phyloP scores from a whole-genome alignment of 2,797 vertebrate genomes.

The Pipistrellus pygmaeus region DNA sequence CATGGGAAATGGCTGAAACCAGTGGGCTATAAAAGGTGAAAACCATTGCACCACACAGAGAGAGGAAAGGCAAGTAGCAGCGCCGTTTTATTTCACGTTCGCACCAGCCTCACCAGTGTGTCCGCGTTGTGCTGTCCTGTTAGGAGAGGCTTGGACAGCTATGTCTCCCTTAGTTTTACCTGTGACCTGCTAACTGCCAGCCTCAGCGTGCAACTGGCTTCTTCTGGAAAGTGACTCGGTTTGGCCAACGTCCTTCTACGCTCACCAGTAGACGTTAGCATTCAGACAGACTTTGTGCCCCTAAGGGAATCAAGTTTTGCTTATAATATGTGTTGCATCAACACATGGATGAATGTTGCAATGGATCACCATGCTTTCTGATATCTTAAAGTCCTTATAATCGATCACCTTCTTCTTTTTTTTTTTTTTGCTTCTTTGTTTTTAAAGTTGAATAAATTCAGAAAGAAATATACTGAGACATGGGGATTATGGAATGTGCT shows the following conservation, averaged over 20 bases:
- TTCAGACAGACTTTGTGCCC: neutral
- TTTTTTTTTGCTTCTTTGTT: neutral
- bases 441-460: slow-evolving; percentile 29
- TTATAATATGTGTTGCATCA: neutral
- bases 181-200: neutral
- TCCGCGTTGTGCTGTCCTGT: neutral
- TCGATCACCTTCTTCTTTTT: neutral
- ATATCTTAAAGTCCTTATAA: neutral
- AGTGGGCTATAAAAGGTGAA: neutral
- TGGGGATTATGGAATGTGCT: neutral
- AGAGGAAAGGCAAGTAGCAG: neutral
- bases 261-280: neutral
- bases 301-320: neutral
- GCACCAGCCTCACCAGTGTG: neutral
- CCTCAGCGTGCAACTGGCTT: neutral
- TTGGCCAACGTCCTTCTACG: slow-evolving; percentile 6
- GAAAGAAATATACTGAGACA: slow-evolving; percentile 10
- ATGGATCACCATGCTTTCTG: neutral
- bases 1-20: neutral
- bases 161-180: neutral
- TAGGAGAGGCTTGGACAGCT: neutral
- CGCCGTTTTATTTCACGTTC: neutral
- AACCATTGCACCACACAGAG: neutral
- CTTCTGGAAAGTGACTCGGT: neutral
- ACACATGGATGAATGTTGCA: neutral